Conservation (phyloP, 2,113 vertebrate genomes). For the Sylvietta virens region DNA sequence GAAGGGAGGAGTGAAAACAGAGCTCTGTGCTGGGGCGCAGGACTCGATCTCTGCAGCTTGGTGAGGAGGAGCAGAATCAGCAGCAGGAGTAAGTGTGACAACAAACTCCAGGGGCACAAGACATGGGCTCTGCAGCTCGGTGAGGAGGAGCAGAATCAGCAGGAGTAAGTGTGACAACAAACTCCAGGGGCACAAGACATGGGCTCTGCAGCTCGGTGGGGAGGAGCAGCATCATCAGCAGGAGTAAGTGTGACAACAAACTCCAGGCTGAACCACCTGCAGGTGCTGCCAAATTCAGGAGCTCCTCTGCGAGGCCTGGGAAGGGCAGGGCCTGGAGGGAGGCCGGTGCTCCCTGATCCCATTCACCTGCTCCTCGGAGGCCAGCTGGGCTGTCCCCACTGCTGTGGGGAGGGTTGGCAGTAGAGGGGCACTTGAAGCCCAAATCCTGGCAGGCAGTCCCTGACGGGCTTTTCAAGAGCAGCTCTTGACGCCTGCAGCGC, state of each 20-base stretch:
- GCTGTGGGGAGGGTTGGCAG: not conserved
- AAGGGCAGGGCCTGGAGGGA: not conserved
- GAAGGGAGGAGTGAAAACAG: not conserved
- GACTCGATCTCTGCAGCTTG: not conserved
- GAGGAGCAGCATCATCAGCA: not conserved
- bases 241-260: not conserved
- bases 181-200: not conserved
- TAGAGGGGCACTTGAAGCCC: not conserved
- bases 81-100: not conserved
- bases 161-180: not conserved
- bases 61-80: not conserved
- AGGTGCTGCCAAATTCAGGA: not conserved
- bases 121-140: not conserved
- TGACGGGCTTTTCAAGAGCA: not conserved
- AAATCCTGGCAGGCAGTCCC: not conserved
- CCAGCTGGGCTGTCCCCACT: not conserved
- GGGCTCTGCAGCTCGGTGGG: not conserved
- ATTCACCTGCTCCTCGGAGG: not conserved
- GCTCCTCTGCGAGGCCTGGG: not conserved
- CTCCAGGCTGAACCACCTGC: not conserved
- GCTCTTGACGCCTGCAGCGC: not conserved
- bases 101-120: not conserved
- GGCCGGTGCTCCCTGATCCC: not conserved
- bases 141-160: not conserved
- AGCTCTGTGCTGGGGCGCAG: not conserved